Evolutionary conservation across 2,888 invertebrate species (phyloP).

Genomic region (Drosophila niveifrons): DNA sequence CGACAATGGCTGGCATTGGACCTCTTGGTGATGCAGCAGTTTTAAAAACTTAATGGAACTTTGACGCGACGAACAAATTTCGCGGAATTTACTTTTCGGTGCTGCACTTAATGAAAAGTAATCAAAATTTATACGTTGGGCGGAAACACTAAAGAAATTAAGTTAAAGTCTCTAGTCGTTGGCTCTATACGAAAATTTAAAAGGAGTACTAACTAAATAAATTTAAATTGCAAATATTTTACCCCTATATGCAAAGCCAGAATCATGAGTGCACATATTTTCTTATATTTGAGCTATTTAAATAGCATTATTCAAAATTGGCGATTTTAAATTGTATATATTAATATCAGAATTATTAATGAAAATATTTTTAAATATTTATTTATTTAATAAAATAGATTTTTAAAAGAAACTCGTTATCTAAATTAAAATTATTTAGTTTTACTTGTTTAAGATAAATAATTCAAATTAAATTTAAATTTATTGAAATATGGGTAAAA

Average conservation of each 20-base stretch:
- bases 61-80: conserved; percentile 32
- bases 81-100: conserved; percentile 29
- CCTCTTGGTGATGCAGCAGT: conserved; percentile 26
- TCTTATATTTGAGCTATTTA: too few species aligned
- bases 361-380: too few species aligned
- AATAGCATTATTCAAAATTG: too few species aligned
- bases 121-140: conserved; percentile 38
- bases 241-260: too few species aligned
- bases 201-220: not conserved
- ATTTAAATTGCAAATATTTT: not conserved
- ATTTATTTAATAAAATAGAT: too few species aligned
- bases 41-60: conserved; percentile 51
- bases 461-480: too few species aligned
- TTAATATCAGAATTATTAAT: too few species aligned
- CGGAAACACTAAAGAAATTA: conserved; percentile 15
- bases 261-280: too few species aligned
- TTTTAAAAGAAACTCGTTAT: too few species aligned
- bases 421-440: not conserved
- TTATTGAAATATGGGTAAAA: too few species aligned
- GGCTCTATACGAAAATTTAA: not conserved
- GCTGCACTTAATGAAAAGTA: conserved; percentile 40
- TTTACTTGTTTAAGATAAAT: too few species aligned
- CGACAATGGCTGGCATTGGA: conserved; percentile 59
- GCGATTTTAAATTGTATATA: too few species aligned
- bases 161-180: not conserved